Evolutionary conservation across 53 echinoderm and acorn worm species (phyloP).

Genomic region (Arbacia lixula): DNA sequence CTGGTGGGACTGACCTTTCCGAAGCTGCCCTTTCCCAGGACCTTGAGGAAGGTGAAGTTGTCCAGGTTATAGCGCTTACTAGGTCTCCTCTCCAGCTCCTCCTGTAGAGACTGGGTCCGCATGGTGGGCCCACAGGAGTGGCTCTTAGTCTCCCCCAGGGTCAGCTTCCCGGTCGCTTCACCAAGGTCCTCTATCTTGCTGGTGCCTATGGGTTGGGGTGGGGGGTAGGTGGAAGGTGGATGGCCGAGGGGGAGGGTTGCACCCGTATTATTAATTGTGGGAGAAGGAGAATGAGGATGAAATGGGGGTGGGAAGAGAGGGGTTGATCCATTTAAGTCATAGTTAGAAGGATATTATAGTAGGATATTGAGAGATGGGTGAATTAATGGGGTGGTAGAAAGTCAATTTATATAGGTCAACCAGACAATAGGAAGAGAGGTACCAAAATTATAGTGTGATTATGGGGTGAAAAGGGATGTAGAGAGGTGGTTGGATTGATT

Average conservation of each 20-base stretch:
- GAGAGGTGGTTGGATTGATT: neutral
- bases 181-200: constrained; percentile 67
- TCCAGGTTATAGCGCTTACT: constrained; percentile 80
- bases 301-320: neutral
- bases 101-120: constrained; percentile 80
- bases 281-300: constrained; percentile 7
- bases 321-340: neutral
- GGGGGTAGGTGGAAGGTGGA: neutral
- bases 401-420: too few relatives aligned
- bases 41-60: constrained; percentile 98
- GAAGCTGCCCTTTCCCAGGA: constrained; percentile 97
- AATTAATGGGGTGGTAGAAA: neutral
- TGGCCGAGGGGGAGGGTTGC: neutral
- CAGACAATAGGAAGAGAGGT: neutral
- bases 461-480: neutral
- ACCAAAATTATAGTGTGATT: neutral
- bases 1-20: constrained; percentile 77
- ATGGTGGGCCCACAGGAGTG: constrained; percentile 37
- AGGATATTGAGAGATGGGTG: neutral
- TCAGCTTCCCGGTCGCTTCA: constrained; percentile 54
- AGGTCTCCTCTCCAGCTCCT: constrained; percentile 88
- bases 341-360: neutral
- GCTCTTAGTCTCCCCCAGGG: constrained; percentile 40
- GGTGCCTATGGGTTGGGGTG: constrained; percentile 35
- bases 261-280: neutral